Percentiles rank a stretch among this genome's conserved stretches.
These are phyloP conservation scores for Limonius californicus DNA, from an alignment of 1,140 invertebrate species.

Conservation along the genomic window DNA sequence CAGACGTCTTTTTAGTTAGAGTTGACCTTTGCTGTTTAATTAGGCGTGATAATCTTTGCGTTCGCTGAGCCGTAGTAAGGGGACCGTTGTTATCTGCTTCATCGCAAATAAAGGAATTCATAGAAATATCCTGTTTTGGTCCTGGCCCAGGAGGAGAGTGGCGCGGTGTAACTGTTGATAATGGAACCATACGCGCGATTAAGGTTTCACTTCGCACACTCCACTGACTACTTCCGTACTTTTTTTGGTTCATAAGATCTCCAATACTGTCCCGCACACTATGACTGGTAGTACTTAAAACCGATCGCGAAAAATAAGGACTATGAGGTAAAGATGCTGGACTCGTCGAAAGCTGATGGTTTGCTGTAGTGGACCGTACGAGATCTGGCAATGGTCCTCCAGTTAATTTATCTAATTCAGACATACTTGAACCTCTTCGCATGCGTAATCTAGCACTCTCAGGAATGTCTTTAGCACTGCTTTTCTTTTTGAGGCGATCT, in stretches of 20 bases:
- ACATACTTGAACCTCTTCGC: constrained; percentile 66
- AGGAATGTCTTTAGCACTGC: constrained; percentile 17
- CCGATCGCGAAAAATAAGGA: constrained; percentile 51
- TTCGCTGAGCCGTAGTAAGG: constrained; percentile 62
- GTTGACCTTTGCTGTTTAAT: constrained; percentile 49
- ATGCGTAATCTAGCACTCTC: constrained; percentile 49
- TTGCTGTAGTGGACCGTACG: constrained; percentile 50
- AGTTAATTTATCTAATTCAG: constrained; percentile 64
- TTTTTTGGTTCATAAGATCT: constrained; percentile 72
- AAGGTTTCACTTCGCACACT: constrained; percentile 62
- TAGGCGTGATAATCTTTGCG: constrained; percentile 60
- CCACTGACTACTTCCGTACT: constrained; percentile 65
- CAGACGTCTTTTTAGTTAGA: too few relatives aligned
- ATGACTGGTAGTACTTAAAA: constrained; percentile 46
- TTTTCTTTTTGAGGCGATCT: constrained; percentile 40
- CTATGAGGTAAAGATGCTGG: constrained; percentile 52
- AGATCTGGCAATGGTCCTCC: constrained; percentile 46
- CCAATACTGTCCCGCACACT: constrained; percentile 66
- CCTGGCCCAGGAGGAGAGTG: constrained; percentile 42
- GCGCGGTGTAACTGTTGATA: constrained; percentile 63
- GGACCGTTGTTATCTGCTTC: constrained; percentile 32
- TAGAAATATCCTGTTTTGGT: neutral
- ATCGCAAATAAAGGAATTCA: constrained; percentile 23
- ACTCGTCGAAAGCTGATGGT: constrained; percentile 41
- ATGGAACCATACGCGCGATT: constrained; percentile 64